Evolutionary conservation across 1,140 invertebrate species (phyloP).

Genomic region (Forficula auricularia): DNA sequence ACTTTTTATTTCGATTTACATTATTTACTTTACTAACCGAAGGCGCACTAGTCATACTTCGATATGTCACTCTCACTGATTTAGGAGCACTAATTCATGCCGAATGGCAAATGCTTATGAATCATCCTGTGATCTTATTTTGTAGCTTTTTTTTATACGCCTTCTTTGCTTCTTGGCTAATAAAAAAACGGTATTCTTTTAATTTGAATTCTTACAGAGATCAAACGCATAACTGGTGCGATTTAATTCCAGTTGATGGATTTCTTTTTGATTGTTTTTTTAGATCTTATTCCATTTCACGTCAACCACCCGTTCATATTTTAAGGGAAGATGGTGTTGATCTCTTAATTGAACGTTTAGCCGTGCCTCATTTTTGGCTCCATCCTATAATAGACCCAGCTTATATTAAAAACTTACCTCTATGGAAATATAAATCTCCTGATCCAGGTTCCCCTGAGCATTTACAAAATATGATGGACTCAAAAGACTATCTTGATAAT

Average conservation of each 20-base stretch:
- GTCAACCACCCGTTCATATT: slow-evolving; percentile 17
- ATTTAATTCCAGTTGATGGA: slow-evolving; percentile 17
- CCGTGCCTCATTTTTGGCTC: slow-evolving; percentile 31
- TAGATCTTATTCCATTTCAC: slow-evolving; percentile 17
- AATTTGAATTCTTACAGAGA: background rate
- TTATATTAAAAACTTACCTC: slow-evolving; percentile 33
- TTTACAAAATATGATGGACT: slow-evolving; percentile 7
- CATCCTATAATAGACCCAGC: slow-evolving; percentile 26
- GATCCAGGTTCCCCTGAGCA: slow-evolving; percentile 6
- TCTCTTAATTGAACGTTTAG: slow-evolving; percentile 26
- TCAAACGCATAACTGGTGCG: slow-evolving; percentile 14
- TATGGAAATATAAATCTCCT: slow-evolving; percentile 27
- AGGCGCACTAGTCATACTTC: slow-evolving; percentile 8
- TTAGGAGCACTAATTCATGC: slow-evolving; percentile 11
- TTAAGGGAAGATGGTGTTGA: slow-evolving; percentile 22
- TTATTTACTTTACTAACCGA: slow-evolving; percentile 8
- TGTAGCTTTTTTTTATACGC: slow-evolving; percentile 6
- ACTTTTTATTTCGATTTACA: slow-evolving; percentile 24
- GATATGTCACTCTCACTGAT: slow-evolving; percentile 10
- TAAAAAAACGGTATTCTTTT: background rate
- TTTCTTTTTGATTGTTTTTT: slow-evolving; percentile 22
- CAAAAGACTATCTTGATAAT: background rate
- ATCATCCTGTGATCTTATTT: slow-evolving; percentile 9
- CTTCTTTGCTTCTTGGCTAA: background rate
- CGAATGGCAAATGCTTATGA: slow-evolving; percentile 11